Base-by-base conservation (phyloP, 2,888 invertebrate species). In the Diogma glabrata region DNA sequence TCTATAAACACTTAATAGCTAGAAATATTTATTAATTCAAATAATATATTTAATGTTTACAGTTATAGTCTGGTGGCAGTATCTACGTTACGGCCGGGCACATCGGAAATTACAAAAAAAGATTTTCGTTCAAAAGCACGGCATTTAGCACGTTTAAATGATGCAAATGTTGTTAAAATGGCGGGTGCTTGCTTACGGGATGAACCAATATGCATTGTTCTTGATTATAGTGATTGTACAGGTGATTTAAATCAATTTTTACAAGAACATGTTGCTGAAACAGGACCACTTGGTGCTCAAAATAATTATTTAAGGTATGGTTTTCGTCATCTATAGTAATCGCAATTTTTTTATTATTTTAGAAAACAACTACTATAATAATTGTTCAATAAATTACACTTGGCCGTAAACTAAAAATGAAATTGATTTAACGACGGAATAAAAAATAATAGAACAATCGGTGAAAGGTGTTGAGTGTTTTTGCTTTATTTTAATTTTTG, bases 181-280 rank as follows among this genome's bases (percentile, higher is more conserved):
- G 72, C 87, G 57, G 87, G 86, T 57, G 83, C 82, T 59, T 84
- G 83, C 67, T 74, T 84, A 54, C 74, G 77, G 53, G 78, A 81
- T 57, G 83, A 85, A 62, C 85, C 87, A 49, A 77, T 82, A 60
- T 82, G 82, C 68, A 79, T 84, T 67, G 81, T 89, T 53, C 75
- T 84, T 61, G 88, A 89, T 70, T 81, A 69, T 57, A 69, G 67
- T 49, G 63, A 67, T 59, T 70, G 82, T 63, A 76, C 80, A 62
- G 88, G 88, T 51, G 89, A 89, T 73, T 76, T 89, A 64, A 85
- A 87, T 74, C 86, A 87, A 72, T 87, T 86, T 71, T 75, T 89
- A 60, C 83, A 85, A 65, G 82, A 84, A 62, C 86, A 87, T 71
- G 76, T 81, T 57, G 83, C 86, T 30, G 86, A 87, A 67, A 81